These are phyloP conservation scores for Tachycineta bicolor DNA, from an alignment of 2,113 vertebrate species.

Conservation along the genomic window DNA sequence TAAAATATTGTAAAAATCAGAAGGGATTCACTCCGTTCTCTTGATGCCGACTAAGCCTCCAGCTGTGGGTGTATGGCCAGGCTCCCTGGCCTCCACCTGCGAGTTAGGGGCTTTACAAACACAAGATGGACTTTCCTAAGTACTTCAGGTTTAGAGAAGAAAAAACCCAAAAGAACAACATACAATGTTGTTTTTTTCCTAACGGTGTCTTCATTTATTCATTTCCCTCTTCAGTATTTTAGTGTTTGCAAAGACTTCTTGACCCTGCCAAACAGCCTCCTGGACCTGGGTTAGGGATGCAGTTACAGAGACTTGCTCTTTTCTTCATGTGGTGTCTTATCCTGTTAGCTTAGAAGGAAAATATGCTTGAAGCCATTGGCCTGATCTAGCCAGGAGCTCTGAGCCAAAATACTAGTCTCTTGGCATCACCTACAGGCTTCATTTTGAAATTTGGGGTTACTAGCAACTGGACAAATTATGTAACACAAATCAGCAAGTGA, in stretches of 20 bases:
- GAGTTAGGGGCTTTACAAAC: background rate
- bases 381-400: background rate
- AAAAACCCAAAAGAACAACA: background rate
- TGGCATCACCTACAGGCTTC: background rate
- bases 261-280: background rate
- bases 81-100: background rate
- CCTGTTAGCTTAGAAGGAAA: background rate
- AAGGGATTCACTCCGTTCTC: background rate
- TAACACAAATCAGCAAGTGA: background rate
- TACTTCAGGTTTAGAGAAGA: background rate
- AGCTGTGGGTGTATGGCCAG: background rate
- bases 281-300: background rate
- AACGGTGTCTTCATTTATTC: background rate
- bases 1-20: background rate
- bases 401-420: background rate
- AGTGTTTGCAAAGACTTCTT: background rate
- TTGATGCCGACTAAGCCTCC: background rate
- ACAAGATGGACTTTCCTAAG: background rate
- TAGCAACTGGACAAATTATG: background rate
- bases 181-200: background rate
- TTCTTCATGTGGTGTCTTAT: background rate
- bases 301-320: background rate
- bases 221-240: background rate
- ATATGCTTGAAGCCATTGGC: background rate
- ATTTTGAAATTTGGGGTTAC: background rate